Percentiles rank a stretch among this genome's conserved stretches.
Evolutionary conservation across 2,113 vertebrate genomes (phyloP).

Genomic region (Sitta europaea): DNA sequence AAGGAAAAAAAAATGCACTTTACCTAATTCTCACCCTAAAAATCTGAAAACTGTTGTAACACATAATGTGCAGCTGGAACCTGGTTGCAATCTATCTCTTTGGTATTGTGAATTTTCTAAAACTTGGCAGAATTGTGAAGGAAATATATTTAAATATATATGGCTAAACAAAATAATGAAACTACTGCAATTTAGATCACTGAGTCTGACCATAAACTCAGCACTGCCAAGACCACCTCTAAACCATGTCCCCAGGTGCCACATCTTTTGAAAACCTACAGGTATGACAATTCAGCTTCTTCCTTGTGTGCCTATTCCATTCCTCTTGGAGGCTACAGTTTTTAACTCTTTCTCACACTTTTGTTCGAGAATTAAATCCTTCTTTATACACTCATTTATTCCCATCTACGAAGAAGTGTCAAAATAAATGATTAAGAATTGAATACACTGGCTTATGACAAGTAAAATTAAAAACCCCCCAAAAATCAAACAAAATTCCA

Average conservation of each 20-base stretch:
- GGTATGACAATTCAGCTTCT: not conserved
- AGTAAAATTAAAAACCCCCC: not conserved
- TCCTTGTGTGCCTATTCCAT: not conserved
- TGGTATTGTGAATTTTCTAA: not conserved
- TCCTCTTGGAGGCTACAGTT: not conserved
- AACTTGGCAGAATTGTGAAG: not conserved
- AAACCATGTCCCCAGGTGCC: not conserved
- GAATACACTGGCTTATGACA: not conserved
- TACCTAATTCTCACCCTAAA: not conserved
- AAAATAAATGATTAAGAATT: not conserved
- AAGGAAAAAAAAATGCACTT: not conserved
- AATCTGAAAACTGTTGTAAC: not conserved
- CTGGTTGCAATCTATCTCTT: not conserved
- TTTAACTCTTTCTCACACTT: not conserved
- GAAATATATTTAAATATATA: not conserved
- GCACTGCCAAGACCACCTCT: not conserved
- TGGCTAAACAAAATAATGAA: not conserved
- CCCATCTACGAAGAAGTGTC: not conserved
- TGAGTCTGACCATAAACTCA: not conserved
- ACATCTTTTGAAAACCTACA: not conserved
- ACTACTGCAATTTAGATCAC: not conserved
- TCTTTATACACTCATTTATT: not conserved
- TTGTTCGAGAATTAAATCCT: not conserved
- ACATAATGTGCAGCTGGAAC: fast-evolving
- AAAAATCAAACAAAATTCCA: not conserved